Evolutionary conservation across 2,888 invertebrate species (phyloP), one percentile per base, ranked within the genome.

Genomic region (Cantharis flavilabris): DNA sequence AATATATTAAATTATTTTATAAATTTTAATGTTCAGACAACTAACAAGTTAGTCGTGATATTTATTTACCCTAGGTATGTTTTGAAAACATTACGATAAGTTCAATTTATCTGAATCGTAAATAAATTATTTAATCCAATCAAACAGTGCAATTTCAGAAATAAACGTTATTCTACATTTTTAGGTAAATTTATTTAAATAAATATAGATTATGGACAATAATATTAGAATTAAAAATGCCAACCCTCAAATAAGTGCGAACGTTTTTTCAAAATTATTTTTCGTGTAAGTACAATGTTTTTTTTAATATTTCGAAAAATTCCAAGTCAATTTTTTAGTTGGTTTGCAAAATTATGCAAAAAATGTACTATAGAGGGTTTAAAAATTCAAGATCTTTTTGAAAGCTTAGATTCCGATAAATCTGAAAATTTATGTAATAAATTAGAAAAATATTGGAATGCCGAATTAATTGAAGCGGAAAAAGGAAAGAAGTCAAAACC

Each of bases 371-470:
- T 86, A 83, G 89, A 91, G 80, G 91, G 92, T 77, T 88, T 96
- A 11, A 91, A 91, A 82, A 90, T 93, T 72, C 88, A 90, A 9
- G 93, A 94, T 84, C 86, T 95, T 18, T 93, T 92, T 88, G 91
- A 91, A 84, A 90, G 91, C 5, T 87, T 93, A 30, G 88, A 90
- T 0, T 87, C 88, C 9, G 93, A 95, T 85, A 88, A 89, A 71
- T 94, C 94, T 0, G 91, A 92, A 76, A 28, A 23, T 20, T 18
- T 67, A 14, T n/a, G 65, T 13, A 67, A 67, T n/a, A 23, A 26
- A 5, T 67, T 67, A 9, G 65, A 67, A 67, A 67, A 18, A 67
- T 13, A 67, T 23, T 67, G 65, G 65, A 67, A 67, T 13, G 65
- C 13, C 3, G 65, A 67, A 67, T 13, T 67, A 49, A n/a, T 2